These are phyloP conservation scores for Echeneis naucrates DNA, from an alignment of 2,797 vertebrate species.

Conservation along the genomic window DNA sequence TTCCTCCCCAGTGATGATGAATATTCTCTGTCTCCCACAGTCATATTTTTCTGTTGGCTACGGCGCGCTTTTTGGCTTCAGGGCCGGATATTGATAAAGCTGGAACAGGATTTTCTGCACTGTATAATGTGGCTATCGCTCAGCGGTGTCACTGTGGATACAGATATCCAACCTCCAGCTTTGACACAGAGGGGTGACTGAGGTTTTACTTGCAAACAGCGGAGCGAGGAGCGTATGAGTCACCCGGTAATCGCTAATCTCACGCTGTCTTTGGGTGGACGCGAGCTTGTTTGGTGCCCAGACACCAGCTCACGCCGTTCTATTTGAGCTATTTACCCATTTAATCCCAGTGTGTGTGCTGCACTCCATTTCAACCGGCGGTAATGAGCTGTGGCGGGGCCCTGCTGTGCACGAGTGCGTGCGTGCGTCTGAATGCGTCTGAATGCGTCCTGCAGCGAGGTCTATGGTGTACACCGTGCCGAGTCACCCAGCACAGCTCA, in stretches of 20 bases:
- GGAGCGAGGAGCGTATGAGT: constrained; percentile 11
- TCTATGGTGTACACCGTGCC: constrained; percentile 59
- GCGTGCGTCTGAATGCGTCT: constrained; percentile 21
- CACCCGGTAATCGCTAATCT: constrained; percentile 37
- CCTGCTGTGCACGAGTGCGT: constrained; percentile 53
- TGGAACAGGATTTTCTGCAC: constrained; percentile 67
- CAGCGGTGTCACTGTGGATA: constrained; percentile 58
- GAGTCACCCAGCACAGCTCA: constrained; percentile 63
- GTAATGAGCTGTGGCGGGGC: constrained; percentile 80
- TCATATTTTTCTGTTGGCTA: constrained; percentile 64
- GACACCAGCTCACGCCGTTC: constrained; percentile 41
- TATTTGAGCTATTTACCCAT: constrained; percentile 66
- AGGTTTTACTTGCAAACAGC: constrained; percentile 51
- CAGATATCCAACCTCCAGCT: constrained; percentile 70
- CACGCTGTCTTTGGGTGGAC: constrained; percentile 21
- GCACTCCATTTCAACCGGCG: constrained; percentile 70
- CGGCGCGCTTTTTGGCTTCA: constrained; percentile 56
- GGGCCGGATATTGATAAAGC: constrained; percentile 77
- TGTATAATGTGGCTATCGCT: constrained; percentile 72
- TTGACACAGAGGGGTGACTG: constrained; percentile 45
- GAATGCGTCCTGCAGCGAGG: constrained; percentile 57
- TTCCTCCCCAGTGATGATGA: constrained; percentile 69
- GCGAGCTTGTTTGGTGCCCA: background rate
- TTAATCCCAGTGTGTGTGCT: constrained; percentile 72
- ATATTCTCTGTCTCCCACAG: constrained; percentile 64